Evolutionary conservation across 2,113 vertebrate genomes (phyloP).

Genomic region (Nesogale talazaci): DNA sequence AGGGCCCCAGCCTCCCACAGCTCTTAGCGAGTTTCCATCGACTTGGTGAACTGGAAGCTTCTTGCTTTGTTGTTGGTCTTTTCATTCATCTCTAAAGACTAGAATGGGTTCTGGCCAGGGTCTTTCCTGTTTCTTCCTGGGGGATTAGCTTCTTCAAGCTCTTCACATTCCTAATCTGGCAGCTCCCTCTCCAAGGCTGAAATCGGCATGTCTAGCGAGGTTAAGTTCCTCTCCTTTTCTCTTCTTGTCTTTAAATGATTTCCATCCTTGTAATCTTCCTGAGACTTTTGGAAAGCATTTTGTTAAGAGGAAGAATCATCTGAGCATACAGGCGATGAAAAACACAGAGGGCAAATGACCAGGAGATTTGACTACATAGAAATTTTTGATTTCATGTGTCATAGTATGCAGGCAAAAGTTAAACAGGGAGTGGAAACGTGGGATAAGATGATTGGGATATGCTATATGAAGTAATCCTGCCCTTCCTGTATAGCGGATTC

Average conservation of each 20-base stretch:
- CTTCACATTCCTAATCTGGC: not conserved
- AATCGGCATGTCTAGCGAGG: too few relatives aligned
- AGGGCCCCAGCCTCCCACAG: not conserved
- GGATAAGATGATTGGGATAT: not conserved
- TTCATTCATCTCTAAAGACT: not conserved
- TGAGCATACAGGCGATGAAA: not conserved
- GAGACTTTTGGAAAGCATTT: not conserved
- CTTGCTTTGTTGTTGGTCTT: not conserved
- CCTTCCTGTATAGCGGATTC: not conserved
- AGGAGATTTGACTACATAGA: not conserved
- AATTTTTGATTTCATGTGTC: not conserved
- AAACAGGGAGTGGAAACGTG: not conserved
- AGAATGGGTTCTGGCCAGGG: not conserved
- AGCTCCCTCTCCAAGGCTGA: not conserved
- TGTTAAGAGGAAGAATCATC: not conserved
- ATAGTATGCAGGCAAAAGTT: not conserved
- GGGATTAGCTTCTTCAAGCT: not conserved
- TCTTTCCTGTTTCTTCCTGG: not conserved
- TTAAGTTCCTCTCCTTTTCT: not conserved
- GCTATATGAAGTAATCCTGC: not conserved
- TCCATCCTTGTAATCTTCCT: not conserved
- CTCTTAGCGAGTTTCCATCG: not conserved
- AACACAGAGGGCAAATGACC: not conserved
- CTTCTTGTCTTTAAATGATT: not conserved
- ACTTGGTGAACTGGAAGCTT: not conserved